phyloP scores from a whole-genome alignment of 1,140 invertebrate genomes.

The Drosophila dunni region DNA sequence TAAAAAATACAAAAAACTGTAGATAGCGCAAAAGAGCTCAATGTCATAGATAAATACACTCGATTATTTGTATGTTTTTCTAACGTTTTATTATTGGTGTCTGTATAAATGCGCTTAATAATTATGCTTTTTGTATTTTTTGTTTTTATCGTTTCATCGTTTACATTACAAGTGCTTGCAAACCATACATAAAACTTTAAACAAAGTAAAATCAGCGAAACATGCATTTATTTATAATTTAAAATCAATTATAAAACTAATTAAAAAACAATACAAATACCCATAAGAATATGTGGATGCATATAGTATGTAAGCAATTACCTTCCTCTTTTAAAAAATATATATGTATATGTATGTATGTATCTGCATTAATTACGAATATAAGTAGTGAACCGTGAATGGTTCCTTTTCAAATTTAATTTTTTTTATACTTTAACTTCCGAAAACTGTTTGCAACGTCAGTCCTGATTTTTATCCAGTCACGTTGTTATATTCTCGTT shows the following conservation, averaged over 20 bases:
- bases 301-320: constrained; percentile 21
- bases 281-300: constrained; percentile 39
- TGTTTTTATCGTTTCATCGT: constrained; percentile 29
- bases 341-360: constrained; percentile 19
- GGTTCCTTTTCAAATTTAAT: not conserved
- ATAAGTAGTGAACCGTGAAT: constrained; percentile 54
- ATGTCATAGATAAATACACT: not conserved
- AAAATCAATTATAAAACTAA: constrained; percentile 63
- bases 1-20: too few relatives aligned
- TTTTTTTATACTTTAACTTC: constrained; percentile 51
- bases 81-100: constrained; percentile 59
- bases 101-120: constrained; percentile 65
- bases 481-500: constrained; percentile 11
- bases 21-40: not conserved
- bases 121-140: constrained; percentile 29
- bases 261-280: constrained; percentile 57
- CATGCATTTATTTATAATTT: constrained; percentile 53
- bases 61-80: constrained; percentile 34
- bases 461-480: not conserved
- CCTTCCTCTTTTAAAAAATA: constrained; percentile 43
- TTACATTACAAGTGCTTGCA: constrained; percentile 51
- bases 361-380: constrained; percentile 37
- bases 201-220: constrained; percentile 52
- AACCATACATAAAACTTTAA: constrained; percentile 42
- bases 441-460: constrained; percentile 36